phyloP scores from a whole-genome alignment of 2,113 vertebrate species.

The Mola mola region DNA sequence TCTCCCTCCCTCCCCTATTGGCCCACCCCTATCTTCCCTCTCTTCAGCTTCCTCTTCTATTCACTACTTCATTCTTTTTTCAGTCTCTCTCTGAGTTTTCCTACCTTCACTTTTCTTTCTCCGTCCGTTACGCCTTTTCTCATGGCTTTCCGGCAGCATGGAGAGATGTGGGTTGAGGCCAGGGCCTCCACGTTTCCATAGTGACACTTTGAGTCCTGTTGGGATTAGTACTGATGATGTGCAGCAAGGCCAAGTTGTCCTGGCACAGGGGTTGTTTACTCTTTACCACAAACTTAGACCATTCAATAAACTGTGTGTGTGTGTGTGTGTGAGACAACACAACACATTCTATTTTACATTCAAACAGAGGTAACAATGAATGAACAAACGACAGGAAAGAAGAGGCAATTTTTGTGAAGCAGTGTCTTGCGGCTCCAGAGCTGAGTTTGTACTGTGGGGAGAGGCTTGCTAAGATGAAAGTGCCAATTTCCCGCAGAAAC shows the following conservation, averaged over 20 bases:
- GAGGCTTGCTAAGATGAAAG: conserved; percentile 20
- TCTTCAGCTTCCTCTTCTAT: conserved; percentile 53
- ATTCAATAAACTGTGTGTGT: conserved; percentile 21
- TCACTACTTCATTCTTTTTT: conserved; percentile 47
- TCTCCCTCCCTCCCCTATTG: conserved; percentile 37
- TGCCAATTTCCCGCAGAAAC: conserved; percentile 33
- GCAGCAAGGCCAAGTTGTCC: conserved; percentile 67
- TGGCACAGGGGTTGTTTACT: conserved; percentile 61
- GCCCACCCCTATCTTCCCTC: conserved; percentile 30
- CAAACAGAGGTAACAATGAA: conserved; percentile 3
- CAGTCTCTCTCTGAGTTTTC: conserved; percentile 15
- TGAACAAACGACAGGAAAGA: conserved; percentile 9
- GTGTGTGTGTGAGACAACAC: conserved; percentile 13
- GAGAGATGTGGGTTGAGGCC: conserved; percentile 35
- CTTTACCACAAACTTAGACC: conserved; percentile 65
- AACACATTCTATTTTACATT: conserved; percentile 18
- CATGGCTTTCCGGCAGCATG: conserved; percentile 56
- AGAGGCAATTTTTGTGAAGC: conserved; percentile 1
- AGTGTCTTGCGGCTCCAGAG: conserved; percentile 7
- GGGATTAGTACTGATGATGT: conserved; percentile 78
- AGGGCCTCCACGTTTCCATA: conserved; percentile 70
- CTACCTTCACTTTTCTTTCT: conserved; percentile 43
- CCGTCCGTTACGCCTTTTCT: conserved; percentile 8
- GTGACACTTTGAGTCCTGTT: conserved; percentile 75
- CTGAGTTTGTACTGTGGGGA: conserved; percentile 22